Conservation (phyloP, 2,888 invertebrate species). For the Trichopoda pennipes region DNA sequence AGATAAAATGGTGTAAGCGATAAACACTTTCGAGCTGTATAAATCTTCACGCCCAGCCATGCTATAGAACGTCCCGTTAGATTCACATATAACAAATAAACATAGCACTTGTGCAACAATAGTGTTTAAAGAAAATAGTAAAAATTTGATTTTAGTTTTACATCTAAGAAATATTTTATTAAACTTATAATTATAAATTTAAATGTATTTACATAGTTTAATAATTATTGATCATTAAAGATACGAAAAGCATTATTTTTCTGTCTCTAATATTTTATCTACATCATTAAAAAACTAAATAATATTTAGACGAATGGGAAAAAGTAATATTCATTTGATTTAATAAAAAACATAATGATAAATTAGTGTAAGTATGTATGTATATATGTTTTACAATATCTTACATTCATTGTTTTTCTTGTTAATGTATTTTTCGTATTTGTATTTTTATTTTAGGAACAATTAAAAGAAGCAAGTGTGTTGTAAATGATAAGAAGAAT, state of each 20-base stretch:
- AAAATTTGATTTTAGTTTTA: conserved; percentile 42
- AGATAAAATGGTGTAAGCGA: too few relatives aligned
- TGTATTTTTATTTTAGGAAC: conserved; percentile 58
- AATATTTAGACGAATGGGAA: conserved; percentile 44
- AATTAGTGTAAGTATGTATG: conserved; percentile 32
- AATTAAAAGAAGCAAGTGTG: conserved; percentile 49
- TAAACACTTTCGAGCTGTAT: too few relatives aligned
- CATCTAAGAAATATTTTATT: conserved; percentile 58
- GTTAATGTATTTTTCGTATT: conserved; percentile 5
- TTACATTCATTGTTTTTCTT: conserved; percentile 43
- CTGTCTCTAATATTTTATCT: conserved; percentile 47
- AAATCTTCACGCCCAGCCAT: too few relatives aligned
- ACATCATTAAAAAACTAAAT: conserved; percentile 56
- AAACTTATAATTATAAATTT: conserved; percentile 53
- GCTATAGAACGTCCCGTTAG: too few relatives aligned
- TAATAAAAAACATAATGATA: conserved; percentile 30
- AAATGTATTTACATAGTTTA: conserved; percentile 61
- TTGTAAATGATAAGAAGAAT: conserved; percentile 30
- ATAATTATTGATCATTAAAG: conserved; percentile 33
- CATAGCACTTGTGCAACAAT: neutral
- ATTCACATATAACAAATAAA: too few relatives aligned
- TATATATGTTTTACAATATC: conserved; percentile 64
- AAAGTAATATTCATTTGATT: conserved; percentile 22
- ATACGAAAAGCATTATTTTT: conserved; percentile 43
- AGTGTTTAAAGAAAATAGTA: neutral